Evolutionary conservation across 37 sponge, comb jelly and placozoan genomes (phyloP).

Genomic region (Tethya wilhelma): DNA sequence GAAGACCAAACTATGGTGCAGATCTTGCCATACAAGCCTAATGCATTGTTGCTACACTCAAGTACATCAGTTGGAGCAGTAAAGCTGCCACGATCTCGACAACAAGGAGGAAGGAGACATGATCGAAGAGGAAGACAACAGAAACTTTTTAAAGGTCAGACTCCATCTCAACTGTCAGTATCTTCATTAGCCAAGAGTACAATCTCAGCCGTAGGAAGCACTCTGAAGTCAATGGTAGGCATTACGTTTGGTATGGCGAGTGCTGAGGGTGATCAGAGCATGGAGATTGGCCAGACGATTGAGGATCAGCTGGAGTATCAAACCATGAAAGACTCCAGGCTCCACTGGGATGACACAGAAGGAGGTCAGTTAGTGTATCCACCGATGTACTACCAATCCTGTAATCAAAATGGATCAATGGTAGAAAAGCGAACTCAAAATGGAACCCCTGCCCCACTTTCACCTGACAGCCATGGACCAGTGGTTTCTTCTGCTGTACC

Average conservation of each 20-base stretch:
- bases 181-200: constrained; percentile 33
- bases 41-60: background rate
- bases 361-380: constrained; percentile 39
- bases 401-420: background rate
- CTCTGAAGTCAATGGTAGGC: constrained; percentile 29
- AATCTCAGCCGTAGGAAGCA: constrained; percentile 35
- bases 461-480: too few species aligned
- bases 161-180: background rate
- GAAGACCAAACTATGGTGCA: background rate
- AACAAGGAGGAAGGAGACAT: background rate
- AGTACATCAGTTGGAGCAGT: background rate
- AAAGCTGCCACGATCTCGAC: background rate
- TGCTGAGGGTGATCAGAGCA: background rate
- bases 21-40: constrained; percentile 11
- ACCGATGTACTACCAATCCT: constrained; percentile 24
- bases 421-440: background rate
- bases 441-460: too few species aligned
- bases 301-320: constrained; percentile 61
- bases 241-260: constrained; percentile 18
- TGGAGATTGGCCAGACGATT: constrained; percentile 54
- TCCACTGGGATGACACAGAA: constrained; percentile 48
- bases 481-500: too few species aligned
- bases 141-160: too few species aligned
- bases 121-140: background rate
- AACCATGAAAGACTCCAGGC: background rate